Evolutionary conservation across 2,888 invertebrate genomes (phyloP).

Genomic region (Trissoscelio sp.): DNA sequence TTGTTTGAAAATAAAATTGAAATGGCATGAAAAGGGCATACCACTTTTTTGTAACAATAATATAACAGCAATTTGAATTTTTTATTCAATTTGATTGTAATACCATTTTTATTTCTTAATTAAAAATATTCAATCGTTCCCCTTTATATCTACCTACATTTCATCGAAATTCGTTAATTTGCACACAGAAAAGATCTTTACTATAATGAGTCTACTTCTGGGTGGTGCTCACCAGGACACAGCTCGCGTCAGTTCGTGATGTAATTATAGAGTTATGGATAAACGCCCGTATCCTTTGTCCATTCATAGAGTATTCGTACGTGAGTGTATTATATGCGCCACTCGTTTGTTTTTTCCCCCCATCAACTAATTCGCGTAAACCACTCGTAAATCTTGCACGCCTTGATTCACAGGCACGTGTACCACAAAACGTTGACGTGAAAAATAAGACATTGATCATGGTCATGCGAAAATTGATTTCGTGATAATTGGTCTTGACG

Average conservation of each 20-base stretch:
- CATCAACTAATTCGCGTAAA: constrained; percentile 53
- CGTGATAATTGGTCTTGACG: constrained; percentile 34
- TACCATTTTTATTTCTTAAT: too few relatives aligned
- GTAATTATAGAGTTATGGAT: constrained; percentile 71
- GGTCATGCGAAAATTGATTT: constrained; percentile 25
- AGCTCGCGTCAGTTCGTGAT: constrained; percentile 67
- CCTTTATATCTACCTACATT: constrained; percentile 33
- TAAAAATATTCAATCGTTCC: constrained; percentile 19
- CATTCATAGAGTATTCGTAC: constrained; percentile 52
- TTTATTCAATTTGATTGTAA: too few relatives aligned
- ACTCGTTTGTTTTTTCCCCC: constrained; percentile 38
- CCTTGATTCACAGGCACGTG: constrained; percentile 34
- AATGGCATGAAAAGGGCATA: too few relatives aligned
- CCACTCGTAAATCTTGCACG: constrained; percentile 49
- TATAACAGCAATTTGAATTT: too few relatives aligned
- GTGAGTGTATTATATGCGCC: constrained; percentile 20
- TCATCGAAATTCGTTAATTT: constrained; percentile 19
- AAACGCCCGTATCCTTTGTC: constrained; percentile 65
- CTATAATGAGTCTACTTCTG: constrained; percentile 66
- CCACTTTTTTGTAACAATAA: too few relatives aligned
- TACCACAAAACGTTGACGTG: constrained; percentile 32
- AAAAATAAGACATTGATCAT: constrained; percentile 33
- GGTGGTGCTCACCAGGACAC: constrained; percentile 61
- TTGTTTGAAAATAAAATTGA: not conserved
- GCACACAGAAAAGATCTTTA: constrained; percentile 17